A percentile compares a stretch with the other conserved stretches of the same genome.
phyloP scores from a whole-genome alignment of 1,140 invertebrate genomes.

The Drosophila oshimai region DNA sequence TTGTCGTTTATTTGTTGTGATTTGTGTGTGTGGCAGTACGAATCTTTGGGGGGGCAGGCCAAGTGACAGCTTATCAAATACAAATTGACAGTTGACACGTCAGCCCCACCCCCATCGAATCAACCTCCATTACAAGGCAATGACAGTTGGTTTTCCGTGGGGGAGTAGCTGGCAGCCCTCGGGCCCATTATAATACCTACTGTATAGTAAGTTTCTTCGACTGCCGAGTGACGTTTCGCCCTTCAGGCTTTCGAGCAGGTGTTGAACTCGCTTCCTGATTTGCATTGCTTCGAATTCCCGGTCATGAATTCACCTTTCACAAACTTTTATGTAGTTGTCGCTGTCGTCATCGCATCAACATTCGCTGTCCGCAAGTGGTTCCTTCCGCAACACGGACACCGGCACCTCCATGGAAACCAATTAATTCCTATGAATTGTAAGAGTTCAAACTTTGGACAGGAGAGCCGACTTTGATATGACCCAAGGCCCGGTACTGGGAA shows the following conservation, averaged over 20 bases:
- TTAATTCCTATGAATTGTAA: conserved; percentile 76
- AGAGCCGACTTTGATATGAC: conserved; percentile 60
- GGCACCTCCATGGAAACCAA: conserved; percentile 61
- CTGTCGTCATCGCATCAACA: conserved; percentile 47
- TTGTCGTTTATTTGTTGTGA: conserved; percentile 76
- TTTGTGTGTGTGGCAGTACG: conserved; percentile 50
- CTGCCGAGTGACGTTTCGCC: conserved; percentile 7
- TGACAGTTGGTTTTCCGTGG: conserved; percentile 27
- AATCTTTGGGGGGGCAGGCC: conserved; percentile 10
- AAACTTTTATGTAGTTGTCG: conserved; percentile 48
- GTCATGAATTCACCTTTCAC: conserved; percentile 39
- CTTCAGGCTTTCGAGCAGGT: conserved; percentile 51
- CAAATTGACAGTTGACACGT: conserved; percentile 78
- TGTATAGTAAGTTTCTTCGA: conserved; percentile 8
- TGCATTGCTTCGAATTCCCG: conserved; percentile 49
- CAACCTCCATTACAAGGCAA: conserved; percentile 24
- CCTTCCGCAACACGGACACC: conserved; percentile 59
- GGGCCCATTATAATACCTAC: neutral
- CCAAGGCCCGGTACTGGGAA: conserved; percentile 34
- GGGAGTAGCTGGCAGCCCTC: neutral
- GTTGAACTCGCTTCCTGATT: conserved; percentile 67
- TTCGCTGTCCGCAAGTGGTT: conserved; percentile 71
- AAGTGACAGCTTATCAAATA: conserved; percentile 60
- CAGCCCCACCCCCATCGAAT: conserved; percentile 3
- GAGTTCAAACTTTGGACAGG: conserved; percentile 65